A percentile compares a stretch with the other conserved stretches of the same genome.
These are phyloP conservation scores for Ectropis crepuscularia DNA, from an alignment of 2,888 invertebrate species.

Conservation along the genomic window DNA sequence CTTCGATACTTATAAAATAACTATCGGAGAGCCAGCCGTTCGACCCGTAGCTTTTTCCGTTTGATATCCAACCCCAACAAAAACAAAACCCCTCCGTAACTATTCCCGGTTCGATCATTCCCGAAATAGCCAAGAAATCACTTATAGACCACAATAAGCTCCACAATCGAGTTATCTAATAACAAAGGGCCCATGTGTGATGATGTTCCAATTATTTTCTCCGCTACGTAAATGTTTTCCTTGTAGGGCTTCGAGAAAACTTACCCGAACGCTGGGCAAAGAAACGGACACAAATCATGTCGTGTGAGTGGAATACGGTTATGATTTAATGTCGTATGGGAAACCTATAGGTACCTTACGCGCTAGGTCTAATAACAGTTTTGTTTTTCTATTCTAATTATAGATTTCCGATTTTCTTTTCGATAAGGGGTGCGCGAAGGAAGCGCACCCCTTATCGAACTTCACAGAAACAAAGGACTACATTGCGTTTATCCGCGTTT, in stretches of 20 bases:
- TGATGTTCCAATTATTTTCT: slow-evolving; percentile 52
- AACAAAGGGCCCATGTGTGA: slow-evolving; percentile 45
- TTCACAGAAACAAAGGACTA: too few relatives aligned
- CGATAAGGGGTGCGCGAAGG: too few relatives aligned
- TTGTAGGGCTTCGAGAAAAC: slow-evolving; percentile 32
- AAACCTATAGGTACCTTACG: neutral
- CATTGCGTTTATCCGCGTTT: too few relatives aligned
- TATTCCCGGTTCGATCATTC: slow-evolving; percentile 13
- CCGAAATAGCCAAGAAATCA: slow-evolving; percentile 28
- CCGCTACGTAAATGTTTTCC: slow-evolving; percentile 46
- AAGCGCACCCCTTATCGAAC: too few relatives aligned
- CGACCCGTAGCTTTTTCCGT: neutral
- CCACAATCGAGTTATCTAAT: slow-evolving; percentile 42
- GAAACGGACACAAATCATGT: slow-evolving; percentile 34
- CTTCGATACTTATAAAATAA: too few relatives aligned
- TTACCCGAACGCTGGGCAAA: slow-evolving; percentile 3
- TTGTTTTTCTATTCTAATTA: too few relatives aligned
- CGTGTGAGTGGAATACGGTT: slow-evolving; percentile 8
- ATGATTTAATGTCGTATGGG: slow-evolving; percentile 2
- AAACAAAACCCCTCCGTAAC: slow-evolving; percentile 8
- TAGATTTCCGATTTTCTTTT: too few relatives aligned
- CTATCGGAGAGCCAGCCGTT: too few relatives aligned
- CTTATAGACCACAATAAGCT: slow-evolving; percentile 32
- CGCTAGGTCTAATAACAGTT: neutral
- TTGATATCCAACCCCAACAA: slow-evolving; percentile 5